Percentiles rank a stretch among this genome's conserved stretches.
phyloP scores from a whole-genome alignment of 1,140 invertebrate genomes.

The Globodera rostochiensis region DNA sequence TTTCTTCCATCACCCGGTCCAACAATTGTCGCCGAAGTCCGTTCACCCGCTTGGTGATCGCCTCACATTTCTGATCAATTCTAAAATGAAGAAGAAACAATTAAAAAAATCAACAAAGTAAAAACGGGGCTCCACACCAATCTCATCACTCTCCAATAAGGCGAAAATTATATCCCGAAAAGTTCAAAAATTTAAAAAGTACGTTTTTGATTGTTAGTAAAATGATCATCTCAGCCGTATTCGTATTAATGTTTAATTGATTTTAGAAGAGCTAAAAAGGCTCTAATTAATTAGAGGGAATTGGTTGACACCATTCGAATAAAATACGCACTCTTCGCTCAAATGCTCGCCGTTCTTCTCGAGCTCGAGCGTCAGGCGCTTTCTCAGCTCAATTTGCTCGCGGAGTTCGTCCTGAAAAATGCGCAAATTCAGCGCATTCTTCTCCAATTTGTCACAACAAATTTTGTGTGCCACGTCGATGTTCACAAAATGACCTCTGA shows the following conservation, averaged over 20 bases:
- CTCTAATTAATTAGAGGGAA: no score
- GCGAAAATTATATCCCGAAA: no score
- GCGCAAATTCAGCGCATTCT: constrained; percentile 48
- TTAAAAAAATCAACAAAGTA: no score
- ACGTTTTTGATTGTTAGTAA: no score
- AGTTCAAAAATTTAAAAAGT: no score
- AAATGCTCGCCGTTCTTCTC: constrained; percentile 40
- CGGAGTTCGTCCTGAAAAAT: constrained; percentile 55
- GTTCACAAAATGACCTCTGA: constrained; percentile 57
- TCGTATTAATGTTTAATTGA: no score
- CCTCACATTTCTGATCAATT: constrained; percentile 36
- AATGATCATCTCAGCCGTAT: no score
- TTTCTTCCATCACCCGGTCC: constrained; percentile 41
- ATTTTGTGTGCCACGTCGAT: constrained; percentile 62
- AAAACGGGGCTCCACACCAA: no score
- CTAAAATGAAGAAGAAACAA: constrained; percentile 23
- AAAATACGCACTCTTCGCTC: constrained; percentile 22
- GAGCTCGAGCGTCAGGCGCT: constrained; percentile 50
- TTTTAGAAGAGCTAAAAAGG: no score
- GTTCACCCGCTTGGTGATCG: constrained; percentile 41
- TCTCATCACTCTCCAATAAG: no score
- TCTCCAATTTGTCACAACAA: constrained; percentile 61
- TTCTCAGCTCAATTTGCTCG: constrained; percentile 56
- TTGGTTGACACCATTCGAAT: neutral
- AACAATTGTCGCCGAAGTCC: constrained; percentile 37